These are phyloP conservation scores for Colletes collaris DNA, from an alignment of 2,888 invertebrate species.

Conservation along the genomic window DNA sequence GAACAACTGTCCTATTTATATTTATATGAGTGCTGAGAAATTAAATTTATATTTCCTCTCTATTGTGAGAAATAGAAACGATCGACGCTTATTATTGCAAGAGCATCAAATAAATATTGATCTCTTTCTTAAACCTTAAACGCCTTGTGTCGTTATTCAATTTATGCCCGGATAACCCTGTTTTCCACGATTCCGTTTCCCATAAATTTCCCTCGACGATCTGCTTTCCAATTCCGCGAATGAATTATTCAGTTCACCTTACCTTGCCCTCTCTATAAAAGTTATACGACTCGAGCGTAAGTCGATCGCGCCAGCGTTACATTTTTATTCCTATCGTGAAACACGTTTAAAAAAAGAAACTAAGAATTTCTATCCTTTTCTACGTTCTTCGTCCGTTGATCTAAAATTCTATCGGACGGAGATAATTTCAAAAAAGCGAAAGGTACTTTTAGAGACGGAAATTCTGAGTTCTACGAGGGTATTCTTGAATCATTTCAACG, in stretches of 20 bases:
- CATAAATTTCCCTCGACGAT: not conserved
- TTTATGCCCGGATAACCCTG: constrained; percentile 23
- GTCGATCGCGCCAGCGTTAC: no score
- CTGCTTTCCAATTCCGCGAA: not conserved
- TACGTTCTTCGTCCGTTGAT: no score
- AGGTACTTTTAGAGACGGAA: no score
- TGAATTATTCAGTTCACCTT: not conserved
- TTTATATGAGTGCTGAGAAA: constrained; percentile 71
- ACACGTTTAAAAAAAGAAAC: no score
- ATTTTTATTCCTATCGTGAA: no score
- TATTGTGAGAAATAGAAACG: constrained; percentile 79
- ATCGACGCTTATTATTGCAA: constrained; percentile 81
- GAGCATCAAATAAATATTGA: constrained; percentile 83
- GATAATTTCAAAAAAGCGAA: no score
- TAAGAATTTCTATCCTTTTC: no score
- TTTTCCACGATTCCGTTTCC: not conserved
- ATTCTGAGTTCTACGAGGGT: no score
- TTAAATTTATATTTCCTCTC: constrained; percentile 78
- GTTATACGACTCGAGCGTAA: no score
- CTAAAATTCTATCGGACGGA: no score
- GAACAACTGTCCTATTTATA: constrained; percentile 66
- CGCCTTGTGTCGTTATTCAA: constrained; percentile 51
- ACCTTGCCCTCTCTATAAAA: no score
- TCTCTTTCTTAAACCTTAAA: constrained; percentile 78
- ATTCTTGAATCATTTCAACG: no score